Evolutionary conservation across 1,140 invertebrate genomes (phyloP).

Genomic region (Phymastichus coffea): DNA sequence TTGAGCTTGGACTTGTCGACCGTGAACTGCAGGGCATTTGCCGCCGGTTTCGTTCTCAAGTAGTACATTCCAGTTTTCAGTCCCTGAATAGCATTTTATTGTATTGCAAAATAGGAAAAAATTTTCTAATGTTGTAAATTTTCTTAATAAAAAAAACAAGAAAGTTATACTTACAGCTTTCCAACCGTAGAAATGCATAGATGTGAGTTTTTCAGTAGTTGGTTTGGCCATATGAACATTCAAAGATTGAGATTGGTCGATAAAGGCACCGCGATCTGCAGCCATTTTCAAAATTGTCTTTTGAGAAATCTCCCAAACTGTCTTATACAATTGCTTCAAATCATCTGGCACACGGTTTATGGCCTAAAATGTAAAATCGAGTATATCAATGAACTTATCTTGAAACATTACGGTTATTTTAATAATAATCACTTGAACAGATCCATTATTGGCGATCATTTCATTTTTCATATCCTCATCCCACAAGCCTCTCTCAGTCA

Average conservation of each 20-base stretch:
- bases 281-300: constrained; percentile 96
- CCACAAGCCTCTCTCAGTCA: constrained; percentile 91
- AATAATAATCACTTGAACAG: constrained; percentile 68
- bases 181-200: constrained; percentile 99
- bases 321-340: constrained; percentile 92
- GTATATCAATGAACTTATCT: background rate
- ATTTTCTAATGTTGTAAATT: background rate
- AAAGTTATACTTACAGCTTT: constrained; percentile 65
- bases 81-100: no score
- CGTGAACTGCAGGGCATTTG: constrained; percentile 96
- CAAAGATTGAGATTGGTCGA: constrained; percentile 97
- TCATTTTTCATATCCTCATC: constrained; percentile 95
- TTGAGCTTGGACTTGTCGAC: constrained; percentile 86
- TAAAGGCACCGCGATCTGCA: constrained; percentile 95
- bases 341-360: constrained; percentile 87
- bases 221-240: constrained; percentile 96
- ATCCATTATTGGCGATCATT: constrained; percentile 89
- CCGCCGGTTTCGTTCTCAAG: constrained; percentile 93
- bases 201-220: constrained; percentile 90
- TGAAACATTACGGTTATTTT: background rate
- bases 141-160: background rate
- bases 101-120: background rate
- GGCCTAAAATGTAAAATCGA: constrained; percentile 61
- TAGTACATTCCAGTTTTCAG: constrained; percentile 99
- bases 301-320: constrained; percentile 98